phyloP scores from a whole-genome alignment of 1,140 invertebrate species.

The Caenorhabditis latens region DNA sequence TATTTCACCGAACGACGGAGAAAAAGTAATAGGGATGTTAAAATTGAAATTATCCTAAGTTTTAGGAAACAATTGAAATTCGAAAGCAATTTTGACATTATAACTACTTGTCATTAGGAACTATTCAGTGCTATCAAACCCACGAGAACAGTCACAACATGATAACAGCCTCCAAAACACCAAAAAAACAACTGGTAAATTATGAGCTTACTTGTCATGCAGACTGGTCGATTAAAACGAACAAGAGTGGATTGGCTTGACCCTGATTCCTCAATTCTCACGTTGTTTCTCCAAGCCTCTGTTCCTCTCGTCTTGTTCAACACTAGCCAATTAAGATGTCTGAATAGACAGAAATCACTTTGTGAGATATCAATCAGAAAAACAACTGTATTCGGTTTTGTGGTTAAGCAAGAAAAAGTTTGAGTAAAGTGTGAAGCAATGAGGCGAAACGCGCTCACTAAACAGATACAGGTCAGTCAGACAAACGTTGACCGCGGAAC shows the following conservation, averaged over 20 bases:
- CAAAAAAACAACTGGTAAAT: conserved; percentile 10
- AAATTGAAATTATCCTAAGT: too few relatives aligned
- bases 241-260: conserved; percentile 27
- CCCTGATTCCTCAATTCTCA: conserved; percentile 41
- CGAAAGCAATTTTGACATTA: too few relatives aligned
- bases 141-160: background rate
- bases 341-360: background rate
- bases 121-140: too few relatives aligned
- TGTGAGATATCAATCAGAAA: background rate
- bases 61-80: too few relatives aligned
- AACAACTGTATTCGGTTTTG: background rate
- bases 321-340: background rate
- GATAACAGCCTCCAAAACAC: background rate
- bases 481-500: conserved; percentile 9
- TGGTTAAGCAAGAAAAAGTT: background rate
- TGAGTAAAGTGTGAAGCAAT: conserved; percentile 45
- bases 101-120: too few relatives aligned
- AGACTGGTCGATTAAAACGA: conserved; percentile 16
- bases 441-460: conserved; percentile 17
- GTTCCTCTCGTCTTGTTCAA: background rate
- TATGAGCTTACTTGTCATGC: conserved; percentile 43
- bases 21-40: too few relatives aligned
- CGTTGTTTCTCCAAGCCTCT: background rate
- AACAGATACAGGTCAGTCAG: conserved; percentile 36
- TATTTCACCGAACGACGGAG: too few relatives aligned